Percentiles rank a stretch among this genome's conserved stretches.
phyloP scores from a whole-genome alignment of 2,797 vertebrate species.

The Sebastes melanostomus region DNA sequence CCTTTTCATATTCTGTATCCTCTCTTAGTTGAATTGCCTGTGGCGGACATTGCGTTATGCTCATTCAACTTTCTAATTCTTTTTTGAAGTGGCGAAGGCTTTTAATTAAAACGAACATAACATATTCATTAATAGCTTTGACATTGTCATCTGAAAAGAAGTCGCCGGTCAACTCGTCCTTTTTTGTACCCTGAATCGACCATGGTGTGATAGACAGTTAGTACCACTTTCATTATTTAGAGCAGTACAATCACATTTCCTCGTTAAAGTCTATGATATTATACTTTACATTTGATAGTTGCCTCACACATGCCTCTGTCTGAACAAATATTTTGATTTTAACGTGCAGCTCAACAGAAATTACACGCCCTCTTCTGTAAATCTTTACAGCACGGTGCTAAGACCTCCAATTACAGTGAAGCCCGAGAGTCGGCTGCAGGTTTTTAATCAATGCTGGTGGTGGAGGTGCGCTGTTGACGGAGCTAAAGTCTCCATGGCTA shows the following conservation, averaged over 20 bases:
- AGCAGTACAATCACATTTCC: neutral
- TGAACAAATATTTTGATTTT: neutral
- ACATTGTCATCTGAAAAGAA: neutral
- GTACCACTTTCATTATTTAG: neutral
- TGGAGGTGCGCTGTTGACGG: constrained; percentile 54
- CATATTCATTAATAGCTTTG: neutral
- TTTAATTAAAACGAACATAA: constrained; percentile 42
- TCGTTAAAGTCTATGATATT: neutral
- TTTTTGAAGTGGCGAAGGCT: constrained; percentile 32
- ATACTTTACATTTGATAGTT: neutral
- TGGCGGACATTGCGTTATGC: constrained; percentile 20
- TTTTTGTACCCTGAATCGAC: neutral
- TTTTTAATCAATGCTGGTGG: constrained; percentile 67
- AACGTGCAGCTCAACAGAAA: neutral
- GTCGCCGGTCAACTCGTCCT: neutral
- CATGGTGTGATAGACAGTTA: neutral
- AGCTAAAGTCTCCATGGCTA: constrained; percentile 72
- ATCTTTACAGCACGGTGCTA: constrained; percentile 48
- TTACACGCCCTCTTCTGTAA: neutral
- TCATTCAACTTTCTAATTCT: constrained; percentile 31
- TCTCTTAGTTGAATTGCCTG: constrained; percentile 4
- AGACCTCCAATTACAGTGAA: constrained; percentile 47
- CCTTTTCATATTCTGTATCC: neutral
- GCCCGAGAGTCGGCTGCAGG: constrained; percentile 35
- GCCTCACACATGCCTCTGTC: neutral